Base-by-base conservation (phyloP, 1,140 invertebrate species). In the Bombus polaris region DNA sequence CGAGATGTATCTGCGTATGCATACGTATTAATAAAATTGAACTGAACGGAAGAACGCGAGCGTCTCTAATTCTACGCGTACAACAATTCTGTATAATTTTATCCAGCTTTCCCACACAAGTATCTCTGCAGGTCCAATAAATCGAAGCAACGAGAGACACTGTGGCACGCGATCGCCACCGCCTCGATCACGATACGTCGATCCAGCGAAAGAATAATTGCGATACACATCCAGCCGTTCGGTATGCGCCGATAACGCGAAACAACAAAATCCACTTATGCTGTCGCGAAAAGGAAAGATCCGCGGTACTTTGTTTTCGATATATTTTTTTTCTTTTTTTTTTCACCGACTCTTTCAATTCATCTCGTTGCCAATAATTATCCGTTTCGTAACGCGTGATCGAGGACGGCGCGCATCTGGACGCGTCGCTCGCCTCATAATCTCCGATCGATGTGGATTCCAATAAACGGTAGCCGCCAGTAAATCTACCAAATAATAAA, bases 401-500 rank as follows among this genome's bases (percentile, higher is more conserved):
- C n/a, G 75, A 42, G 44, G 39, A 66, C 76, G 44, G 73, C 72
- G 57, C 65, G 79, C 90, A 83, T 91, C 71, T 87, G 87, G 77
- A 89, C 74, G 85, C 74, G 81, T 88, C 82, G 82, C 70, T 86
- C 85, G 85, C 66, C 82, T 91, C 78, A 89, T 90, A 88, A 90
- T 84, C 66, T 87, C 83, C 80, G 88, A 90, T 90, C 86, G 68
- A 84, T 62, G 86, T 74, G 83, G 83, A 89, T 91, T 91, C 87
- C 82, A 83, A 89, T 87, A 91, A 91, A 89, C 90, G 87, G 88
- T 92, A 91, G 90, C 85, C 88, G 80, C 83, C 87, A 88, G 80
- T 92, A 92, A 92, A 92, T 92, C 91, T 88, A 91, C 81, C 83
- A 86, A 91, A 91, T 91, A 91, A 89, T 89, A 83, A 91, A 91